phyloP scores from a whole-genome alignment of 2,888 invertebrate species.

The Nomada goodeniana region DNA sequence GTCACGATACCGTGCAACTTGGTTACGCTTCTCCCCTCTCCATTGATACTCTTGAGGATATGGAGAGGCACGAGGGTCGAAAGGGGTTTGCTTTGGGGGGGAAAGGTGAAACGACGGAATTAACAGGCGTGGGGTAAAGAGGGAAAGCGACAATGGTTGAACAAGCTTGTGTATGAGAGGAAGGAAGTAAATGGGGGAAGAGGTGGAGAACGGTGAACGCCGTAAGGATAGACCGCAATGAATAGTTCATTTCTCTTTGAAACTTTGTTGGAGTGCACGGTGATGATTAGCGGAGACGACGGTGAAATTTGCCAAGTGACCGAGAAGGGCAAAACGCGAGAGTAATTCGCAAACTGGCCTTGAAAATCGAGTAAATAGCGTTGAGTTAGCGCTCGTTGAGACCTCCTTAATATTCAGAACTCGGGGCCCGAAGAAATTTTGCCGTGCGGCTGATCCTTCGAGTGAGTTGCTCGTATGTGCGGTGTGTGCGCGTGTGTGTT shows the following conservation, averaged over 20 bases:
- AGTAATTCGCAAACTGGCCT: conserved; percentile 63
- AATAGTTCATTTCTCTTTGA: conserved; percentile 74
- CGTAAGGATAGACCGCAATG: conserved; percentile 69
- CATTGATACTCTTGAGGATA: conserved; percentile 28
- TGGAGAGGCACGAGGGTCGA: conserved; percentile 13
- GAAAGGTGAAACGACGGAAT: conserved; percentile 38
- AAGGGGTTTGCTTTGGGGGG: background rate
- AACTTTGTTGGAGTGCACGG: conserved; percentile 58
- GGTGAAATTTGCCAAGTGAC: conserved; percentile 63
- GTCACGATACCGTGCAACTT: conserved; percentile 39
- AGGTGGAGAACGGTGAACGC: conserved; percentile 29
- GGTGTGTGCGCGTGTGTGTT: too few species aligned
- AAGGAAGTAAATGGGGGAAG: conserved; percentile 15
- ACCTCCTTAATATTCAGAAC: conserved; percentile 45
- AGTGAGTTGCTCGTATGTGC: too few species aligned
- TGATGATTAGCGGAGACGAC: conserved; percentile 61
- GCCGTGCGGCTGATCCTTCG: background rate
- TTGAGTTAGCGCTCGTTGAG: conserved; percentile 14
- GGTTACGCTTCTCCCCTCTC: conserved; percentile 5
- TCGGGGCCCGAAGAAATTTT: conserved; percentile 34
- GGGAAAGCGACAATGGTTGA: conserved; percentile 32
- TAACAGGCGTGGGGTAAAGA: conserved; percentile 42
- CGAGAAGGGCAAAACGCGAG: conserved; percentile 54
- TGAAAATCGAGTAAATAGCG: conserved; percentile 59
- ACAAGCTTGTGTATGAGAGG: conserved; percentile 12